These are phyloP conservation scores for Spodoptera picta DNA, from an alignment of 2,888 invertebrate genomes.

Conservation along the genomic window DNA sequence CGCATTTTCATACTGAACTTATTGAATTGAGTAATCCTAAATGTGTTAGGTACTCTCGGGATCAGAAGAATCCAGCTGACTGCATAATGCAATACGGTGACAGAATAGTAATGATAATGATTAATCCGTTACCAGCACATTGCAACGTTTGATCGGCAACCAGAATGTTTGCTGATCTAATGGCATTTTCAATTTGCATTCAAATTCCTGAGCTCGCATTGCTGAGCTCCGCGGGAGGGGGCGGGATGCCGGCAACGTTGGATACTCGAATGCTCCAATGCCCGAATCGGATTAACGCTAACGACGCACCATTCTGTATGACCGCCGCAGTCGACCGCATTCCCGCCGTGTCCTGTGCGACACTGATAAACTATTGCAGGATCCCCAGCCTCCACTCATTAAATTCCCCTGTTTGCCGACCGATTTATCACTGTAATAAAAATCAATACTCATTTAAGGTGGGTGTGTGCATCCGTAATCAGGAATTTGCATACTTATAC, in stretches of 20 bases:
- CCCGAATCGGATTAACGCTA: slow-evolving; percentile 85
- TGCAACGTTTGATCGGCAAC: slow-evolving; percentile 74
- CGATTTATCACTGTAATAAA: slow-evolving; percentile 49
- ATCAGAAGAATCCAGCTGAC: slow-evolving; percentile 6
- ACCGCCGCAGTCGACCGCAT: slow-evolving; percentile 66
- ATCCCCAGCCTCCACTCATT: slow-evolving; percentile 44
- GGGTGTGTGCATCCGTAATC: slow-evolving; percentile 24
- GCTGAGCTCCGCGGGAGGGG: slow-evolving; percentile 63
- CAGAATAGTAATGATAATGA: slow-evolving; percentile 61
- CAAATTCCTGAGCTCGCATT: slow-evolving; percentile 80
- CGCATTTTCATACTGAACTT: too few species aligned
- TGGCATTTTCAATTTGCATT: slow-evolving; percentile 87
- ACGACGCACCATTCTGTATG: slow-evolving; percentile 83
- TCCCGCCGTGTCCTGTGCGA: slow-evolving; percentile 63
- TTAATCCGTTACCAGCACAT: slow-evolving; percentile 68
- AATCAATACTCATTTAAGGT: slow-evolving; percentile 24
- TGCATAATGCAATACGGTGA: slow-evolving; percentile 41
- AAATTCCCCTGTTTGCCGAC: slow-evolving; percentile 41
- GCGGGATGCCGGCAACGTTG: slow-evolving; percentile 70
- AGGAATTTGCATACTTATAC: not conserved
- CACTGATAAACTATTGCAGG: slow-evolving; percentile 70
- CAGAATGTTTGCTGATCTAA: slow-evolving; percentile 84
- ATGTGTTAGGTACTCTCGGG: too few species aligned
- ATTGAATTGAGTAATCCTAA: too few species aligned
- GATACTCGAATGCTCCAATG: slow-evolving; percentile 75